phyloP scores from a whole-genome alignment of 2,888 invertebrate species.

The Fragum sueziense region DNA sequence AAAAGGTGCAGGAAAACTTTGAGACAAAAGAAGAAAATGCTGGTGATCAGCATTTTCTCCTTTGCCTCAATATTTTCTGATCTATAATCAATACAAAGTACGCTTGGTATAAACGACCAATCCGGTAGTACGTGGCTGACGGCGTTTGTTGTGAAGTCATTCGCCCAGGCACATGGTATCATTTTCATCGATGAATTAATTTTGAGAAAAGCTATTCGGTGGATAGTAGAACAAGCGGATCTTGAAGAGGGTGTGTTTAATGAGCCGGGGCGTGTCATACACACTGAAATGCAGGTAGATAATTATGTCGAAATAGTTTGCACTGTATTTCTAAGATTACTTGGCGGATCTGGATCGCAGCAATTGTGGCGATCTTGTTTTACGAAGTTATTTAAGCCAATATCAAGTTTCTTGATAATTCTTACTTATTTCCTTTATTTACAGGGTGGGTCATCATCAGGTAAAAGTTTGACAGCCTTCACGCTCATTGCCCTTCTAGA shows the following conservation, averaged over 20 bases:
- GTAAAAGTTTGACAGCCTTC: conserved; percentile 73
- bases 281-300: neutral
- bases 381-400: too few relatives aligned
- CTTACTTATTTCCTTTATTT: too few relatives aligned
- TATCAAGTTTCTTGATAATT: too few relatives aligned
- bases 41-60: too few relatives aligned
- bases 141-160: conserved; percentile 91
- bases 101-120: conserved; percentile 89
- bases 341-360: too few relatives aligned
- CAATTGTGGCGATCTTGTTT: too few relatives aligned
- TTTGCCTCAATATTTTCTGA: too few relatives aligned
- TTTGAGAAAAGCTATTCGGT: conserved; percentile 87
- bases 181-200: conserved; percentile 88
- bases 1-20: too few relatives aligned
- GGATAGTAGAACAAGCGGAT: conserved; percentile 88
- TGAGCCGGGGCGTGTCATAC: conserved; percentile 86
- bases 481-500: conserved; percentile 61
- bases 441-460: conserved; percentile 79
- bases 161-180: conserved; percentile 85
- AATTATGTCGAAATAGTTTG: too few relatives aligned
- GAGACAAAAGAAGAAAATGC: too few relatives aligned
- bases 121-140: conserved; percentile 93
- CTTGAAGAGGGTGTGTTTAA: conserved; percentile 89
- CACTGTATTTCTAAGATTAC: too few relatives aligned
- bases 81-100: too few relatives aligned